phyloP scores from a whole-genome alignment of 2,888 invertebrate species.

The Tetragnatha montana region DNA sequence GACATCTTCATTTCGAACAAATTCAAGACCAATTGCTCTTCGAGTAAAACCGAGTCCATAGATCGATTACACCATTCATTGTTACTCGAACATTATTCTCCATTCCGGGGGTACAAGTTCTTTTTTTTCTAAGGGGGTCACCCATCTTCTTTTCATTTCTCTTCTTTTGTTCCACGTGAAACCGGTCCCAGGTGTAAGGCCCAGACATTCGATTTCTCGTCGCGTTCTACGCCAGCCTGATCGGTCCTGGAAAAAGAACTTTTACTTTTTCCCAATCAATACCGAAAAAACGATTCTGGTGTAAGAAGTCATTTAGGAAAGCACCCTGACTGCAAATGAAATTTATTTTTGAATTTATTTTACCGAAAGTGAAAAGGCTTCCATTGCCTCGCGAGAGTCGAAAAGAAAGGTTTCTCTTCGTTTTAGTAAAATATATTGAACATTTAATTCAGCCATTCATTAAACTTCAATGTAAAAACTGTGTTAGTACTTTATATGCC shows the following conservation, averaged over 20 bases:
- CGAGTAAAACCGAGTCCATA: constrained; percentile 17
- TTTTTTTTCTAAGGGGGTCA: constrained; percentile 9
- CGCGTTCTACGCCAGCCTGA: constrained; percentile 38
- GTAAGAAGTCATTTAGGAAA: constrained; percentile 15
- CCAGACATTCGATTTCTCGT: constrained; percentile 57
- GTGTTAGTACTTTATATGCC: too few species aligned
- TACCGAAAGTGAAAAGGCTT: background rate
- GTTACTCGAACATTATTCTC: constrained; percentile 57
- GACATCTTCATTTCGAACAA: constrained; percentile 38
- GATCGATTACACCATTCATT: constrained; percentile 55
- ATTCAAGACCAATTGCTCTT: constrained; percentile 46
- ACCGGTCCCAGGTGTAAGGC: constrained; percentile 46
- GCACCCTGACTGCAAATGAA: background rate
- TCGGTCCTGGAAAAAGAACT: constrained; percentile 20
- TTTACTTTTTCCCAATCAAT: constrained; percentile 9
- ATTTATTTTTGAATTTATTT: background rate
- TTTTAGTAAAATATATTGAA: too few species aligned
- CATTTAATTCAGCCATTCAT: too few species aligned
- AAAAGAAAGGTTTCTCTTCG: too few species aligned
- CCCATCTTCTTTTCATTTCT: constrained; percentile 21
- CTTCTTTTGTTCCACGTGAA: constrained; percentile 35
- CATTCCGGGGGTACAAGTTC: constrained; percentile 31
- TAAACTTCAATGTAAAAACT: too few species aligned
- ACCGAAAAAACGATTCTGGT: constrained; percentile 6
- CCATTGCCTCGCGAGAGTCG: too few species aligned